Evolutionary conservation across 2,113 vertebrate species (phyloP).

Genomic region (Pycnonotus jocosus): DNA sequence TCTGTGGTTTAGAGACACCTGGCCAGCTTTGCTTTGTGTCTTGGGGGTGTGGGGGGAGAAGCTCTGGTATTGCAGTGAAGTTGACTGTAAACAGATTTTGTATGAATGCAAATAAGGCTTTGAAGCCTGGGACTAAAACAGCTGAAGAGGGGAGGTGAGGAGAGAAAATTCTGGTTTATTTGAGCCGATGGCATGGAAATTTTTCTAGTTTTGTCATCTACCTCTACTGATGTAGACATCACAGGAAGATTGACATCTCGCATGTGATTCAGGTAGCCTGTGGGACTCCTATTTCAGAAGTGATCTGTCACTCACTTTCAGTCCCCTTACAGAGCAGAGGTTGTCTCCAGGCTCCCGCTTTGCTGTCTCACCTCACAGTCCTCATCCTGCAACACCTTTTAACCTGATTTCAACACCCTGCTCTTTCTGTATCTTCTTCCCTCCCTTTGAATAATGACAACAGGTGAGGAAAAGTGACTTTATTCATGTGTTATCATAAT

Average conservation of each 20-base stretch:
- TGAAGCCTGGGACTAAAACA: neutral
- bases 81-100: conserved; percentile 41
- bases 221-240: neutral
- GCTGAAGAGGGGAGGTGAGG: neutral
- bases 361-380: neutral
- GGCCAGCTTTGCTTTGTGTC: conserved; percentile 43
- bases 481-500: neutral
- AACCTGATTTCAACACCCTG: neutral
- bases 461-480: neutral
- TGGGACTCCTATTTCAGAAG: neutral
- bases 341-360: neutral
- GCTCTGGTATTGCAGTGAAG: neutral
- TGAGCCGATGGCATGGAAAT: neutral
- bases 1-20: conserved; percentile 47
- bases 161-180: neutral
- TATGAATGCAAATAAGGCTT: conserved; percentile 11
- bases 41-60: neutral
- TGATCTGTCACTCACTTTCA: neutral
- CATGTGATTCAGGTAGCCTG: neutral
- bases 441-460: neutral
- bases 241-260: neutral
- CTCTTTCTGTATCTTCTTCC: neutral
- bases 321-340: neutral
- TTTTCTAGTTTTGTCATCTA: neutral
- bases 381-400: neutral